Conservation (phyloP, 2,888 invertebrate species). For the Antheraea yamamai region DNA sequence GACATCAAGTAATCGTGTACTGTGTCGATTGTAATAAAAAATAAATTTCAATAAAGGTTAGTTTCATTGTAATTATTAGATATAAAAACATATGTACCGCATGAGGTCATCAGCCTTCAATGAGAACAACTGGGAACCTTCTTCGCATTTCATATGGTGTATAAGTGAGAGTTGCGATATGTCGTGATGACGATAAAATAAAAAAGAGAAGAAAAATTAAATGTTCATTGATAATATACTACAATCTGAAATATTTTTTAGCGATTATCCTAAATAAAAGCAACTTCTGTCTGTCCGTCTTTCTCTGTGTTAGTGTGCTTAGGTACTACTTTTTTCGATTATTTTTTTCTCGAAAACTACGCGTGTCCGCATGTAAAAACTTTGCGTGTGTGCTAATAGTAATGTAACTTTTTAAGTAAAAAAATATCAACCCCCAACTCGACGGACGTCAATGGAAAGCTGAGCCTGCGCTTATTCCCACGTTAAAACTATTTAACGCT, state of each 20-base stretch:
- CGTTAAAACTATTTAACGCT: no score
- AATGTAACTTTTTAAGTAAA: no score
- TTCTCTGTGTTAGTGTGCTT: no score
- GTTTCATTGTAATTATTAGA: constrained; percentile 3
- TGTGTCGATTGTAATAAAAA: neutral
- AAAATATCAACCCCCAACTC: no score
- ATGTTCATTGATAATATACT: neutral
- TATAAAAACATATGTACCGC: neutral
- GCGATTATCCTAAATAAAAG: neutral
- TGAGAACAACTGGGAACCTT: neutral
- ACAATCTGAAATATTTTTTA: neutral
- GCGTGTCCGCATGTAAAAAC: no score
- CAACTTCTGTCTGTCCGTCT: no score
- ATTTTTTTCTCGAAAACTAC: no score
- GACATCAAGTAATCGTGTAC: neutral
- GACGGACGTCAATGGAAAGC: no score
- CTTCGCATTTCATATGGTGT: neutral
- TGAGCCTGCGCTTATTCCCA: no score
- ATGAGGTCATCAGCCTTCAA: constrained; percentile 4
- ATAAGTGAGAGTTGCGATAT: neutral
- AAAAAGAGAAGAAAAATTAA: neutral
- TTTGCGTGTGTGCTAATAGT: no score
- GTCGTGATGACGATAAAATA: neutral
- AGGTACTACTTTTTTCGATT: no score
- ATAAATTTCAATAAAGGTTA: neutral